phyloP scores from a whole-genome alignment of 2,113 vertebrate genomes.

The Cebidichthys violaceus region DNA sequence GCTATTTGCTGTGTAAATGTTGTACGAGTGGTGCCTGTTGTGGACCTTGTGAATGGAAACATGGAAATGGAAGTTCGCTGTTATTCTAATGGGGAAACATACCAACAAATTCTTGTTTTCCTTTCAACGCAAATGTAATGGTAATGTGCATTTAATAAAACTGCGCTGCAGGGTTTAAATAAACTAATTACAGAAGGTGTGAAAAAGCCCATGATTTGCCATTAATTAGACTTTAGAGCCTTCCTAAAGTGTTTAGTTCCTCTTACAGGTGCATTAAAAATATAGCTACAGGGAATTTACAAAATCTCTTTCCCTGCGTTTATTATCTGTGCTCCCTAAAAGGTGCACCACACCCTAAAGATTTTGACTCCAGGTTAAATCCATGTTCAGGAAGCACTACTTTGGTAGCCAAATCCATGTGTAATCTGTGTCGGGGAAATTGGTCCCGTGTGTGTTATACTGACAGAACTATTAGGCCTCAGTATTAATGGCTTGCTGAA shows the following conservation, averaged over 20 bases:
- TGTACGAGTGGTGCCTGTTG: not conserved
- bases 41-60: not conserved
- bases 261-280: conserved; percentile 35
- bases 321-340: conserved; percentile 33
- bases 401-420: conserved; percentile 58
- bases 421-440: conserved; percentile 76
- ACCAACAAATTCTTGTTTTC: not conserved
- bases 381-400: conserved; percentile 55
- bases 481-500: conserved; percentile 74
- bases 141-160: not conserved
- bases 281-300: conserved; percentile 26
- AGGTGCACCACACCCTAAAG: conserved; percentile 39
- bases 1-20: not conserved
- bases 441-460: conserved; percentile 75
- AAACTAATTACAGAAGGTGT: not conserved
- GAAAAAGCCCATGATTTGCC: not conserved
- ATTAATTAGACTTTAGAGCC: conserved; percentile 13
- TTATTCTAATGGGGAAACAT: not conserved
- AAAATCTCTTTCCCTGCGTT: conserved; percentile 10
- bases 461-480: conserved; percentile 67
- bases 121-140: not conserved
- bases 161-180: not conserved
- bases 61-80: not conserved
- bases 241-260: conserved; percentile 15
- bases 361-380: conserved; percentile 63